Evolutionary conservation across 2,113 vertebrate species (phyloP).

Genomic region (Hemicordylus capensis): DNA sequence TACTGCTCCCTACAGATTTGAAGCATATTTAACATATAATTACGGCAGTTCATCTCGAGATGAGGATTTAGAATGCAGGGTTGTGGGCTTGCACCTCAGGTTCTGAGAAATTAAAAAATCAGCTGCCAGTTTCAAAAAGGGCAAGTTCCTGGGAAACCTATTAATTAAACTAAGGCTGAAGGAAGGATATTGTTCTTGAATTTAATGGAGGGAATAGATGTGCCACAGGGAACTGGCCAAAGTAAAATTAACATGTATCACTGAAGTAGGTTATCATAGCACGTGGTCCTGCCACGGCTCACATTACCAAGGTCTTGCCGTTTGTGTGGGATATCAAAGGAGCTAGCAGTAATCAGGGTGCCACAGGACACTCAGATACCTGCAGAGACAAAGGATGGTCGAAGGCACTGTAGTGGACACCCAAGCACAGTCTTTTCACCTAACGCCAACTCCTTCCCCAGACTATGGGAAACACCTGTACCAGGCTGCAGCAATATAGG

Average conservation of each 20-base stretch:
- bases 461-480: no score
- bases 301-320: neutral
- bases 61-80: conserved; percentile 50
- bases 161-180: conserved; percentile 47
- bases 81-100: conserved; percentile 36
- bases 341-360: neutral
- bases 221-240: conserved; percentile 29
- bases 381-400: neutral
- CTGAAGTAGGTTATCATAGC: conserved; percentile 21
- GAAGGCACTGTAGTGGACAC: no score
- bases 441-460: no score
- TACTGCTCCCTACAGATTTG: conserved; percentile 75
- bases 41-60: conserved; percentile 67
- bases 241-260: conserved; percentile 38
- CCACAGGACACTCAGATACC: neutral
- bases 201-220: conserved; percentile 31
- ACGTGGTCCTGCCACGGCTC: neutral
- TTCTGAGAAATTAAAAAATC: conserved; percentile 63
- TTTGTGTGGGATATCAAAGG: neutral
- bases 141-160: conserved; percentile 28
- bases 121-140: conserved; percentile 31
- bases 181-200: conserved; percentile 39
- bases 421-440: neutral
- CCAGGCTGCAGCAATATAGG: no score
- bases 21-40: conserved; percentile 74